Evolutionary conservation across 92 coral and sea anemone species (phyloP).

Genomic region (Epizoanthus illoricatus): DNA sequence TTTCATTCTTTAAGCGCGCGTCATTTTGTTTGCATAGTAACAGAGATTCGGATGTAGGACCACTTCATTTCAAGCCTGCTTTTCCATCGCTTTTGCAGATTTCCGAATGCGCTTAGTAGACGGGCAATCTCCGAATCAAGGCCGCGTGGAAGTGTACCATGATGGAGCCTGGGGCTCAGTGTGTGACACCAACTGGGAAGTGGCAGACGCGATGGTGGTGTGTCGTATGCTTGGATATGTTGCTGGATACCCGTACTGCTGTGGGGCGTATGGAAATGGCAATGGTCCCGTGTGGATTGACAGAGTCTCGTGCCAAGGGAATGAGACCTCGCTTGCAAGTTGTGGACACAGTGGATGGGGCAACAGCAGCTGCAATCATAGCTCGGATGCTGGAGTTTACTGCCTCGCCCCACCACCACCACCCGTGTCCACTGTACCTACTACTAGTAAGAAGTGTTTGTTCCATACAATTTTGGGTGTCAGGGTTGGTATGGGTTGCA

Average conservation of each 20-base stretch:
- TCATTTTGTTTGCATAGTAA: too few relatives aligned
- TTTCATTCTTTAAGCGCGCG: too few relatives aligned
- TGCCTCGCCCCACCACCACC: conserved; percentile 1
- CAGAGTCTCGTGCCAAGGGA: not conserved
- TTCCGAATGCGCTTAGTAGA: not conserved
- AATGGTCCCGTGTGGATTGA: conserved; percentile 12
- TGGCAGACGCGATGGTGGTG: conserved; percentile 3
- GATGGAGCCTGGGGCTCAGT: conserved; percentile 11
- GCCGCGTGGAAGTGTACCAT: conserved; percentile 15
- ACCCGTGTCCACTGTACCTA: not conserved
- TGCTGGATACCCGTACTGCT: conserved; percentile 1
- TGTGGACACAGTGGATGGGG: conserved; percentile 2
- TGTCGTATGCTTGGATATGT: conserved; percentile 3
- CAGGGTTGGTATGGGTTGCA: too few relatives aligned
- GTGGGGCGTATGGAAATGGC: conserved; percentile 1
- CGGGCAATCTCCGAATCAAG: conserved; percentile 15
- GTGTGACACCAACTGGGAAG: conserved; percentile 16
- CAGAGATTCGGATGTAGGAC: too few relatives aligned
- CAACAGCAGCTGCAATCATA: not conserved
- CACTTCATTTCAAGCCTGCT: too few relatives aligned
- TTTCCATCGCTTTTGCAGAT: not conserved
- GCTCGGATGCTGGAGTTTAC: conserved; percentile 8
- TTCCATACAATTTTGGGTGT: too few relatives aligned
- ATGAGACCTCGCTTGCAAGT: conserved; percentile 7
- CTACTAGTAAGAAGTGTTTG: not conserved